A percentile compares a stretch with the other conserved stretches of the same genome.
phyloP scores from a whole-genome alignment of 2,797 vertebrate species.

The Macrochelys suwanniensis region DNA sequence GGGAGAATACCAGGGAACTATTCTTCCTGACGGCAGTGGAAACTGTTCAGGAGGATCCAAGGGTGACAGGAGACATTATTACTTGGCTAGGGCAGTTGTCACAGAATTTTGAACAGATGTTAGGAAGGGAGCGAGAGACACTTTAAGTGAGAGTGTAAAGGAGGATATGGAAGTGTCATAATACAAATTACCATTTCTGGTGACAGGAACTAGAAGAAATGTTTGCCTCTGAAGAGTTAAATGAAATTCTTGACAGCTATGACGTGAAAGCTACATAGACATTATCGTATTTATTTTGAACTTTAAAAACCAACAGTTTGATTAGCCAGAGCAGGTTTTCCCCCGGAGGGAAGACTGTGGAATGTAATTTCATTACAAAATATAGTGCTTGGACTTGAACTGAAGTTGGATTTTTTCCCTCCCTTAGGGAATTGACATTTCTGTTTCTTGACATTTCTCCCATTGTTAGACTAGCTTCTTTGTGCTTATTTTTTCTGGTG shows the following conservation, averaged over 20 bases:
- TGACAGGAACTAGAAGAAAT: not conserved
- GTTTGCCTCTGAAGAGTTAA: slow-evolving; percentile 64
- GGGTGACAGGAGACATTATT: not conserved
- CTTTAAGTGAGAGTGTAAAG: fast-evolving
- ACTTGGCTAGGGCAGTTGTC: not conserved
- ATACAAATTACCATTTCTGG: not conserved
- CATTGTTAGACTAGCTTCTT: slow-evolving; percentile 65
- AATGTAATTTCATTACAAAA: slow-evolving; percentile 74
- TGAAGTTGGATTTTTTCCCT: slow-evolving; percentile 22
- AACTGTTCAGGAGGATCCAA: not conserved
- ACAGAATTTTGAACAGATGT: not conserved
- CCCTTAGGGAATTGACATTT: slow-evolving; percentile 78
- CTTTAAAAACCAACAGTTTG: slow-evolving; percentile 68
- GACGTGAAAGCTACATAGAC: slow-evolving; percentile 2
- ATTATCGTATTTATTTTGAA: slow-evolving; percentile 74
- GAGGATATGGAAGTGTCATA: fast-evolving
- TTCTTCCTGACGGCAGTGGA: fast-evolving
- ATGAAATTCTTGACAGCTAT: not conserved
- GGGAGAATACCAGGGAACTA: fast-evolving
- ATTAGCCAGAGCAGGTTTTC: slow-evolving; percentile 66
- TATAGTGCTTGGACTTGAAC: slow-evolving; percentile 49
- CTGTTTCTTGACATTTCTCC: slow-evolving; percentile 76
- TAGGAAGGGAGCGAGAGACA: not conserved
- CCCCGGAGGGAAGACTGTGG: slow-evolving; percentile 37
- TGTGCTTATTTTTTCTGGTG: slow-evolving; percentile 34